A percentile compares a stretch with the other conserved stretches of the same genome.
Evolutionary conservation across 1,140 invertebrate genomes (phyloP).

Genomic region (Caligus rogercresseyi): DNA sequence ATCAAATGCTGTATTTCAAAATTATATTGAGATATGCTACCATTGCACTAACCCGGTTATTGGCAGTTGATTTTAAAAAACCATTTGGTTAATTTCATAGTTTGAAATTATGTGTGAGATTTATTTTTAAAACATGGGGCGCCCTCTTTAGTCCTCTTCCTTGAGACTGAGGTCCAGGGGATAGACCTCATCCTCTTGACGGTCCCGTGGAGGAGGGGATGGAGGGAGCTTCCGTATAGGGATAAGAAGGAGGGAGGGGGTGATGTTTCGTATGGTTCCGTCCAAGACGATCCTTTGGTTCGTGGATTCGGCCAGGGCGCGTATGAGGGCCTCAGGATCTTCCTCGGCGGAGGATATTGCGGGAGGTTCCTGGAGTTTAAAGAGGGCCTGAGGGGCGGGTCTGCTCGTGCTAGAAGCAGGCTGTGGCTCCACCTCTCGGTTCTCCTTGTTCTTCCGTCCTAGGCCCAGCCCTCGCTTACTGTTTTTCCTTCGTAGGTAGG

Average conservation of each 20-base stretch:
- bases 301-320: not conserved
- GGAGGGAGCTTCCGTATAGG: not conserved
- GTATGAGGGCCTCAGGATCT: not conserved
- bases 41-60: no score
- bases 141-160: not conserved
- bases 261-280: not conserved
- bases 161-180: not conserved
- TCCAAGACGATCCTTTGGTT: not conserved
- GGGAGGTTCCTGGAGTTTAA: not conserved
- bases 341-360: not conserved
- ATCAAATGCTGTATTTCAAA: no score
- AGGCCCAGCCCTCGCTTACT: not conserved
- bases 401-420: not conserved
- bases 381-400: not conserved
- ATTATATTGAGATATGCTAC: no score
- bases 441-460: not conserved
- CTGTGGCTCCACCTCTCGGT: not conserved
- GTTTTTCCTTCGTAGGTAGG: not conserved
- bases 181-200: not conserved
- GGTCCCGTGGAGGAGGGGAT: not conserved
- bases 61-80: no score
- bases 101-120: no score
- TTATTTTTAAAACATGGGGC: not conserved
- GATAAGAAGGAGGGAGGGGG: not conserved
- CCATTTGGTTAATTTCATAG: no score